A percentile compares a stretch with the other conserved stretches of the same genome.
Conservation (phyloP, 2,113 vertebrate species). For the Taxidea taxus region DNA sequence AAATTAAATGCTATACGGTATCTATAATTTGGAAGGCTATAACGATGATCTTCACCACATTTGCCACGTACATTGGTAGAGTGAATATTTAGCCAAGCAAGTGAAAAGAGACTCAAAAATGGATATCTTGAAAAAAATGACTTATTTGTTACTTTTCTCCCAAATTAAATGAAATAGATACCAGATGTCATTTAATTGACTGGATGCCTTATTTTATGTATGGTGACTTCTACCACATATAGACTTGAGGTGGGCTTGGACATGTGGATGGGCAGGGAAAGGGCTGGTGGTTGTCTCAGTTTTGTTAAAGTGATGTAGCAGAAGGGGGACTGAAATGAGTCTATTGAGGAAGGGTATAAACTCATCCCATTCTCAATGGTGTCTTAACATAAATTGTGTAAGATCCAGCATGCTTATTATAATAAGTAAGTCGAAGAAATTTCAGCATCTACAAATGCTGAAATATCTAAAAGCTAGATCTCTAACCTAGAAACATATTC, state of each 20-base stretch:
- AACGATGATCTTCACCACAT: neutral
- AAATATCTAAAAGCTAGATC: neutral
- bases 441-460: neutral
- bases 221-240: neutral
- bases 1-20: neutral
- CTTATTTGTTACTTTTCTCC: neutral
- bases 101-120: neutral
- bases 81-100: neutral
- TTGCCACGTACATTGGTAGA: neutral
- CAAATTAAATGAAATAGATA: neutral
- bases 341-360: neutral
- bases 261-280: too few species aligned
- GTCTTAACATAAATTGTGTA: neutral
- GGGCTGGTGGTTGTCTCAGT: neutral
- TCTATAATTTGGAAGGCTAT: neutral
- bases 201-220: neutral
- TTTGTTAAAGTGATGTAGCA: neutral
- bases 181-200: neutral
- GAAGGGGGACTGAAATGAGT: neutral
- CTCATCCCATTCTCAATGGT: neutral
- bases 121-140: neutral
- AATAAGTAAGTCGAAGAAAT: neutral
- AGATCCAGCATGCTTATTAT: neutral
- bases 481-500: neutral
- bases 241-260: neutral